Evolutionary conservation across 2,113 vertebrate genomes (phyloP), one percentile per base, ranked within the genome.

Genomic region (Brienomyrus longianalis): DNA sequence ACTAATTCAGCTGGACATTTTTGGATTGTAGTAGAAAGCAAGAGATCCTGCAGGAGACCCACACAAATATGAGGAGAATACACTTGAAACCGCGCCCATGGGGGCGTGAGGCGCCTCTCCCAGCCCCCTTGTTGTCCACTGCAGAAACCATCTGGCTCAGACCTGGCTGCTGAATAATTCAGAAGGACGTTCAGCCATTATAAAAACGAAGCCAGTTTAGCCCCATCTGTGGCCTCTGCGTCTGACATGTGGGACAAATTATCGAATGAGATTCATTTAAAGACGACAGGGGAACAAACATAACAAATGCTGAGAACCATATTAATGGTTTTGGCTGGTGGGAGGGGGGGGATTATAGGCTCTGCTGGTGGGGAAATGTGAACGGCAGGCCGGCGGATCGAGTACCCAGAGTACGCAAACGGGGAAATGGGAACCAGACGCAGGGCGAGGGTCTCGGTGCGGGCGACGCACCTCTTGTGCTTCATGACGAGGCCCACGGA

Each of bases 401-500:
- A 59, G 23, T 27, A 10, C 62, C 62, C n/a, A 11, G 62, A 70
- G n/a, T 2, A 70, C n/a, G 23, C 83, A 11, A n/a, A 19, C 45
- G 23, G 13, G 43, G 21, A 43, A 11, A 48, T 23, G 0, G 3
- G 39, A 48, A 48, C 1, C 0, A 27, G 83, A 39, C 0, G 19
- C 21, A 2, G 62, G n/a, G 62, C n/a, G n/a, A 10, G 8, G 59
- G 70, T 5, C 9, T 1, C n/a, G 50, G n/a, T 11, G 0, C 2
- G 23, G 27, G 50, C 45, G 1, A 83, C 91, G 4, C 92, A 98
- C 98, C 98, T 97, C 95, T 98, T 99, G 91, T 99, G 98, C 92
- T 98, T 99, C 98, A 99, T 98, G 84, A 99, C 94, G 80, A 99
- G 97, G 47, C 98, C 98, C 0, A 98, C 96, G 1, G 97, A 97